Base-by-base conservation (phyloP, 2,113 vertebrate genomes). In the Carettochelys insculpta region DNA sequence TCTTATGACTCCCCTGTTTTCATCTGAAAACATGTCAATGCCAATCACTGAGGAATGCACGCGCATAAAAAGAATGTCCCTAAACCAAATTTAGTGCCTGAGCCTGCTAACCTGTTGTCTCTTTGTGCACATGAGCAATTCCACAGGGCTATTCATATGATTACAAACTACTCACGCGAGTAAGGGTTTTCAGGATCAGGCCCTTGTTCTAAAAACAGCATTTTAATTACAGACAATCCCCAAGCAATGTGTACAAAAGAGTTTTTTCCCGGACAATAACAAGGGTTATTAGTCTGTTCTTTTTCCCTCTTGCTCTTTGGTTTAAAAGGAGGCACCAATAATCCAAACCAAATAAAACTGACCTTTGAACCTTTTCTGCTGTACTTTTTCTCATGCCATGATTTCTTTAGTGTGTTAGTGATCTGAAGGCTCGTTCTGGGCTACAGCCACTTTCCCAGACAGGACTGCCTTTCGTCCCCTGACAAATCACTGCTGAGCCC, bases 281-380 rank as follows among this genome's bases (percentile, higher is more conserved):
- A 98, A 98, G 98, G 97, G 98, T 98, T 98, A 98, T 98, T 98
- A 98, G 98, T 98, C 98, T 97, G 97, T 98, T 98, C 98, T 98
- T 97, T 97, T 97, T 98, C 96, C 92, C 96, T 97, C 95, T 98
- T 96, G 83, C 94, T 97, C 96, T 93, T 95, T 92, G 96, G 93
- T 97, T 97, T 97, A 97, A 98, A 98, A 98, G 97, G 98, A 98
- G 98, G 98, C 98, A 98, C 98, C 98, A 98, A 98, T 98, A 98
- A 98, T 98, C 98, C 98, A 98, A 98, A 98, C 98, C 98, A 98
- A 98, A 99, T 98, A 98, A 98, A 98, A 98, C 98, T 98, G 98
- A 99, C 98, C 98, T 99, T 98, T 98, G 98, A 99, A 98, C 98
- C 98, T 98, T 99, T 99, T 98, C 97, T 99, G 98, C 98, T 99